A percentile compares a stretch with the other conserved stretches of the same genome.
Conservation (phyloP, 1,140 invertebrate species). For the Bombyx mori region ASM3026992v2 NC_085117.1:16375501-16376000, state of each 20-base stretch:
- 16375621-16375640: too few relatives aligned
- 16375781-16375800: not conserved
- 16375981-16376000: constrained; percentile 63
- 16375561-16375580: too few relatives aligned
- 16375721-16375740: constrained; percentile 4
- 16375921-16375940: constrained; percentile 70
- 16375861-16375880: constrained; percentile 34
- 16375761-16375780: not conserved
- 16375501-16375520: constrained; percentile 18
- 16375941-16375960: constrained; percentile 68
- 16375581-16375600: too few relatives aligned
- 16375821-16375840: constrained; percentile 24
- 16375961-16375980: constrained; percentile 67
- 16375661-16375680: not conserved
- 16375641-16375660: too few relatives aligned
- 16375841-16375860: constrained; percentile 35
- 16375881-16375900: constrained; percentile 59
- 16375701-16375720: constrained; percentile 2
- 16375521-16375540: constrained; percentile 12
- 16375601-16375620: too few relatives aligned
- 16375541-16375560: not conserved
- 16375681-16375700: not conserved
- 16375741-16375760: constrained; percentile 2
- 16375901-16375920: constrained; percentile 68
- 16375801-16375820: not conserved